Evolutionary conservation across 2,797 vertebrate species (phyloP).

Genomic region (Limnodromus scolopaceus): DNA sequence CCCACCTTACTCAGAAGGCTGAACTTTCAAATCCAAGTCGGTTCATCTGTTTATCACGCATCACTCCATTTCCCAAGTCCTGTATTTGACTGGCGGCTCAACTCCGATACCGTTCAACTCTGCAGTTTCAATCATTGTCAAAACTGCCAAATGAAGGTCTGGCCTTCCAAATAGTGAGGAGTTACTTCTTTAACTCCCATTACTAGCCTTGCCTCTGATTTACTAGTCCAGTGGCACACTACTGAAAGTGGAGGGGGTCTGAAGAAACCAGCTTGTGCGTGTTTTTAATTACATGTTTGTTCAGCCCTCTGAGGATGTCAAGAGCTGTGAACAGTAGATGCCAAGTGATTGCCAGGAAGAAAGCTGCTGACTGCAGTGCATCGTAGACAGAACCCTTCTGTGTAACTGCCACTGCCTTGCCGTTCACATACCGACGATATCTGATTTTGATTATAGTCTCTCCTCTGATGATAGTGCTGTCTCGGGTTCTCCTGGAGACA

Average conservation of each 20-base stretch:
- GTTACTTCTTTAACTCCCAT: neutral
- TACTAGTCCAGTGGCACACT: neutral
- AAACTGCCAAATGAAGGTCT: neutral
- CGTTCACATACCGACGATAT: slow-evolving; percentile 13
- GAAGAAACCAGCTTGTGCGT: slow-evolving; percentile 2
- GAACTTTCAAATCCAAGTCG: neutral
- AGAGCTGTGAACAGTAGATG: slow-evolving; percentile 63
- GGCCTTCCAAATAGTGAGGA: neutral
- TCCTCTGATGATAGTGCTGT: slow-evolving; percentile 27
- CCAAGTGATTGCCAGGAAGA: slow-evolving; percentile 55
- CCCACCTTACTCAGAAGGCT: neutral
- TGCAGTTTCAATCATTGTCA: neutral
- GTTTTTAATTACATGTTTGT: slow-evolving; percentile 48
- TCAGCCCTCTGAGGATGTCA: slow-evolving; percentile 39
- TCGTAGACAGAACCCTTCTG: slow-evolving; percentile 32
- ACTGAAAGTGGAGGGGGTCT: neutral
- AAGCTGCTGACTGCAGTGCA: slow-evolving; percentile 43
- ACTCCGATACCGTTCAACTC: neutral
- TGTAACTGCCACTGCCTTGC: slow-evolving; percentile 39
- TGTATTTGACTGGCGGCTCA: neutral
- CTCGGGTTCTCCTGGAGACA: slow-evolving; percentile 20
- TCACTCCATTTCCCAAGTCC: neutral
- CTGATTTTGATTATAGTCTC: slow-evolving; percentile 55
- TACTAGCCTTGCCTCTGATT: neutral
- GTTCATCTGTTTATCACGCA: neutral